These are phyloP conservation scores for Ennomos fuscantarius DNA, from an alignment of 2,888 invertebrate genomes.

Conservation along the genomic window DNA sequence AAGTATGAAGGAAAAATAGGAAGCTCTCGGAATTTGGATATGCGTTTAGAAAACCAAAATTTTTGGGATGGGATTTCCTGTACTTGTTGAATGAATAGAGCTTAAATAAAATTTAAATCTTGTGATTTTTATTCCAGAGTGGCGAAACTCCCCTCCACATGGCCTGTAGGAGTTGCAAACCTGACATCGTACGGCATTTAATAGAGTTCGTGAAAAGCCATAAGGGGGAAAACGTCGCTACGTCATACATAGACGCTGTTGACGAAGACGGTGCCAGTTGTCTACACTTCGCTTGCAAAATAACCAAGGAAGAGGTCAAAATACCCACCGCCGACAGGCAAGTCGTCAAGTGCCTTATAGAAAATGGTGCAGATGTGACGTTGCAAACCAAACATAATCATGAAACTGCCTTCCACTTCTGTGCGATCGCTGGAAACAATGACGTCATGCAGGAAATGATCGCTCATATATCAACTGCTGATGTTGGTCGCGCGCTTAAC, in stretches of 20 bases:
- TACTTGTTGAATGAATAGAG: too few relatives aligned
- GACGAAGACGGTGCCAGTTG: slow-evolving; percentile 97
- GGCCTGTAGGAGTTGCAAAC: slow-evolving; percentile 94
- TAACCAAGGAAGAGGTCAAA: slow-evolving; percentile 92
- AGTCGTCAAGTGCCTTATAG: slow-evolving; percentile 94
- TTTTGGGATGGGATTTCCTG: too few relatives aligned
- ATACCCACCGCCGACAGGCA: slow-evolving; percentile 91
- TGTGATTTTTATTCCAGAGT: slow-evolving; percentile 84
- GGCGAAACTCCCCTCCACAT: slow-evolving; percentile 98
- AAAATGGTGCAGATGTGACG: slow-evolving; percentile 96
- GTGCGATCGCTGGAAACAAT: slow-evolving; percentile 97
- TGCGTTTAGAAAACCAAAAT: too few relatives aligned
- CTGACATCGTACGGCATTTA: slow-evolving; percentile 94
- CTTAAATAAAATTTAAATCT: too few relatives aligned
- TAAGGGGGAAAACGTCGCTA: slow-evolving; percentile 91
- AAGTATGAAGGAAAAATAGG: too few relatives aligned
- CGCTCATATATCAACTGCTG: slow-evolving; percentile 93
- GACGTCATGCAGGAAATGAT: slow-evolving; percentile 98
- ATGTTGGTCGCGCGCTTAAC: slow-evolving; percentile 97
- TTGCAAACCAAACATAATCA: slow-evolving; percentile 93
- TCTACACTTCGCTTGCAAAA: slow-evolving; percentile 97
- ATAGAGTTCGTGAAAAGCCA: slow-evolving; percentile 92
- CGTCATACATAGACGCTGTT: slow-evolving; percentile 93
- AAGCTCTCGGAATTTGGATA: too few relatives aligned
- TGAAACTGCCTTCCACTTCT: slow-evolving; percentile 98